Evolutionary conservation across 35 echinoderm and acorn worm species (phyloP), one percentile per base, ranked within the genome.

Genomic region (Holothuria glaberrima): DNA sequence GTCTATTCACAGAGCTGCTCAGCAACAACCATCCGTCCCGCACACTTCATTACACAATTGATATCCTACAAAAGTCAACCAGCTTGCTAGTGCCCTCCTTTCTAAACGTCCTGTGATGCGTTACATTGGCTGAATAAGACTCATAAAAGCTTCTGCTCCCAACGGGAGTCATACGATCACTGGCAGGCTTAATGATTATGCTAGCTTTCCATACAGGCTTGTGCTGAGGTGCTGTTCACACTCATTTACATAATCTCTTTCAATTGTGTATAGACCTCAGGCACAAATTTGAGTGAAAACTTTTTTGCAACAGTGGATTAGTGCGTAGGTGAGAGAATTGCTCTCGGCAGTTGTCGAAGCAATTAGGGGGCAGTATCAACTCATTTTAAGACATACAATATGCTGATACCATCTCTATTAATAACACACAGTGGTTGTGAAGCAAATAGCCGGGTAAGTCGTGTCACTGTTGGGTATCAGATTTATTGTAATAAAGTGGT

Each of bases 31-130:
- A 24, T 78, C 44, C 13, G 27, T 78, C 44, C 50, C 27, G 74
- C 74, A 78, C 74, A 78, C 38, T 78, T 78, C 74, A 78, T 78
- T 78, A 75, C 71, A 75, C 71, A 75, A 44, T 33, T 75, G 71
- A 75, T 75, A 75, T 75, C 71, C 71, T 30, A 41, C 34, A 75
- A 22, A 75, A 75, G 71, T 75, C 71, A 75, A 75, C 71, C 17
- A 75, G 71, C 22, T 75, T 30, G 71, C 71, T 75, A 44, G 71
- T 75, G 71, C 71, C 71, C 71, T 75, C 71, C 71, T 75, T 75
- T 75, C 71, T 44, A 20, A 22, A 19, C 34, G 71, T 75, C 71
- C 71, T 75, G 33, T 75, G 31, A 75, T 41, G 71, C 71, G 24
- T 75, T 75, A 75, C 71, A 24, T 44, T 24, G 38, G 46, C 71